Base-by-base conservation (phyloP, 2,113 vertebrate genomes). In the Athene cunicularia region DNA sequence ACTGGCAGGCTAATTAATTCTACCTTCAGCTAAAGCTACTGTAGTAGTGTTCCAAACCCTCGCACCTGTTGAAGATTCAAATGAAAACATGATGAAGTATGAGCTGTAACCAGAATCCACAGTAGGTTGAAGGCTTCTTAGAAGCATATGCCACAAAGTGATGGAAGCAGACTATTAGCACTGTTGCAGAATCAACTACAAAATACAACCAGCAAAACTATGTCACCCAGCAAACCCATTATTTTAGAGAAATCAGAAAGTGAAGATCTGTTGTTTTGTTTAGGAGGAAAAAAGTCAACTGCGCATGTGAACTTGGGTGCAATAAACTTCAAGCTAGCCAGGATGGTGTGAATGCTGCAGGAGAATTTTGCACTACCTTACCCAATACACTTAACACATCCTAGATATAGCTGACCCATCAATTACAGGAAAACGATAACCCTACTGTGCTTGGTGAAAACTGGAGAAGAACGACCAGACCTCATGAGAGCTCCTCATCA, bases 401-500 rank as follows among this genome's bases (percentile, higher is more conserved):
- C 32, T 62, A 33, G 6, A 7, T 47, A 9, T 1, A 63, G 37
- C 35, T 70, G 55, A 63, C 26, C 12, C 14, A 52, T 17, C 14
- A 19, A 2, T 27, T 55, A 23, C 16, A 27, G 47, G 26, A 55
- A 56, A 74, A 53, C 12, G 76, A 63, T 10, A 32, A 41, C 14
- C 15, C 18, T 59, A 2, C 47, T 35, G 23, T 89, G 68, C 70
- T 60, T 43, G 30, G 30, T 63, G 18, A 74, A 73, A 68, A 59
- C 6, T 20, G 12, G 35, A 68, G 19, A 77, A 2, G 0, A 86
- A 50, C 9, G 21, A 32, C 27, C 4, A 2, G 41, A 27, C 8
- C 19, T 27, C 41, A 32, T 8, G 35, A 55, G 24, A 74, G 22
- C 41, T 16, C 14, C 32, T 89, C 28, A 6, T 26, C 23, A n/a